A percentile compares a stretch with the other conserved stretches of the same genome.
phyloP scores from a whole-genome alignment of 2,888 invertebrate genomes.

The Cantharis nigra region DNA sequence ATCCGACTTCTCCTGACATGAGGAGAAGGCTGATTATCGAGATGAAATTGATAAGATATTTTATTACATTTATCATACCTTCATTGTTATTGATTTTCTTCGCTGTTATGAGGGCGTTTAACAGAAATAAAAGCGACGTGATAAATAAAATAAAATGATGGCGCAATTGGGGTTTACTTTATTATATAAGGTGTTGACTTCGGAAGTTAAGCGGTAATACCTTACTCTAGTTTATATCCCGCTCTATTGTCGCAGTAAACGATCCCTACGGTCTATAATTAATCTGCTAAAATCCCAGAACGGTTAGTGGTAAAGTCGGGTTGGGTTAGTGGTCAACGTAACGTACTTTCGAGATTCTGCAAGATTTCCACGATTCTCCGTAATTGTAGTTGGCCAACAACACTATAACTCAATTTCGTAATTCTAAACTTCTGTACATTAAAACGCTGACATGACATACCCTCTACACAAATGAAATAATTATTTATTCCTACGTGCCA shows the following conservation, averaged over 20 bases:
- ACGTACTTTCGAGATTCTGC: constrained; percentile 42
- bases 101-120: constrained; percentile 8
- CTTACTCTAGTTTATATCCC: constrained; percentile 49
- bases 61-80: constrained; percentile 41
- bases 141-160: constrained; percentile 30
- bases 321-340: constrained; percentile 48
- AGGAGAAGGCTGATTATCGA: constrained; percentile 50
- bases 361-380: constrained; percentile 39
- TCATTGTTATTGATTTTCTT: constrained; percentile 35
- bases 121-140: not conserved
- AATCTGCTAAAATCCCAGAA: constrained; percentile 50
- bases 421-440: not conserved
- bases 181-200: constrained; percentile 50
- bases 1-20: constrained; percentile 51
- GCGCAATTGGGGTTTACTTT: constrained; percentile 40
- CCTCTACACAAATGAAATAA: not conserved
- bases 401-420: not conserved
- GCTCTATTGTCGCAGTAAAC: constrained; percentile 51
- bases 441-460: not conserved
- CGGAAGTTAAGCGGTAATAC: constrained; percentile 47
- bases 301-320: constrained; percentile 47
- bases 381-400: constrained; percentile 23
- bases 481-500: not conserved
- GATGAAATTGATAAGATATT: constrained; percentile 53
- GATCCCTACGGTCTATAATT: constrained; percentile 52